A percentile compares a stretch with the other conserved stretches of the same genome.
These are phyloP conservation scores for Heliconius himera DNA, from an alignment of 1,140 invertebrate species.

Conservation along the genomic window DNA sequence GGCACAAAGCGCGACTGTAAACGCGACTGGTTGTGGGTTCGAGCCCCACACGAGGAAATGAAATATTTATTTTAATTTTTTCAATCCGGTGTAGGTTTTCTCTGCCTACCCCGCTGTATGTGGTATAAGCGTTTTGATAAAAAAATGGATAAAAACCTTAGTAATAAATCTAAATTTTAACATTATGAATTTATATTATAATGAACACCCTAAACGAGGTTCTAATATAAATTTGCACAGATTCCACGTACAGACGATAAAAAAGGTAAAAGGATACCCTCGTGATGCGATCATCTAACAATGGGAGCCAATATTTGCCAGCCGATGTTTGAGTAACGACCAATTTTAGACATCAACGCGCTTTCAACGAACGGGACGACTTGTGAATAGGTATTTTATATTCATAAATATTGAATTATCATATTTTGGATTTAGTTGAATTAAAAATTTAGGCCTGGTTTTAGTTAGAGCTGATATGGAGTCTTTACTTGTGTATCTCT, in stretches of 20 bases:
- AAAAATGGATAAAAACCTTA: too few relatives aligned
- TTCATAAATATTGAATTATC: neutral
- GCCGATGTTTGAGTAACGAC: conserved; percentile 50
- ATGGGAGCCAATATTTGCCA: conserved; percentile 46
- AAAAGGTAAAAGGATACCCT: conserved; percentile 20
- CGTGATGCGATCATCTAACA: conserved; percentile 21
- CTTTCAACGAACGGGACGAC: neutral
- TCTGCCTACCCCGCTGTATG: too few relatives aligned
- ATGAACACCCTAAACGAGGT: conserved; percentile 1
- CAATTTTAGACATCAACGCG: conserved; percentile 61
- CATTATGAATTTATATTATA: neutral
- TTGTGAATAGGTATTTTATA: neutral
- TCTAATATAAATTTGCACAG: conserved; percentile 13
- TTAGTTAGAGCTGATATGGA: too few relatives aligned
- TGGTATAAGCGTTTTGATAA: too few relatives aligned
- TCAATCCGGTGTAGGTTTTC: too few relatives aligned
- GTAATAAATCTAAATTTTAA: neutral
- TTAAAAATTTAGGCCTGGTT: neutral
- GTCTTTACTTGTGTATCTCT: too few relatives aligned
- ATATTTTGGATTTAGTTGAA: neutral
- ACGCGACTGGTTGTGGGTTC: too few relatives aligned
- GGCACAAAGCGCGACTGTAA: too few relatives aligned
- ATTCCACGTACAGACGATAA: neutral
- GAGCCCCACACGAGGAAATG: too few relatives aligned
- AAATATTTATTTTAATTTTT: too few relatives aligned